Evolutionary conservation across 1,140 invertebrate genomes (phyloP).

Genomic region (Meloidogyne exigua): DNA sequence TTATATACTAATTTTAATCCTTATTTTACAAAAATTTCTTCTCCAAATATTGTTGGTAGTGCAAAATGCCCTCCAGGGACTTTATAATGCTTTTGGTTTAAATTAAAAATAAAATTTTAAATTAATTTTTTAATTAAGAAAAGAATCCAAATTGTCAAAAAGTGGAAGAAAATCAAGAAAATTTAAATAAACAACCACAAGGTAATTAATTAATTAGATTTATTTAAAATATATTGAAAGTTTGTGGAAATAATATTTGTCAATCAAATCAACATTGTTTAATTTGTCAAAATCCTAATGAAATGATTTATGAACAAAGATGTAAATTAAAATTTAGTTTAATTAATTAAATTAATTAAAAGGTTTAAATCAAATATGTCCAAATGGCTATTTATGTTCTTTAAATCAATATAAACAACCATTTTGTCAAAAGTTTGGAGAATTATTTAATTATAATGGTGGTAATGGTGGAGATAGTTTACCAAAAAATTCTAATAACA

Average conservation of each 20-base stretch:
- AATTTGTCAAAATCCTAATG: neutral
- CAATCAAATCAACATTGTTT: neutral
- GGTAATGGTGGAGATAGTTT: neutral
- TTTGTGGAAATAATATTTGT: slow-evolving; percentile 1
- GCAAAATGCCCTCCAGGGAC: neutral
- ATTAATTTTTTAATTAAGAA: neutral
- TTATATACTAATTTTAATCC: neutral
- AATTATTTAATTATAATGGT: neutral
- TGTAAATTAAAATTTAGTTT: neutral
- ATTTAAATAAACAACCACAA: neutral
- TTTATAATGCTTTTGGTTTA: neutral
- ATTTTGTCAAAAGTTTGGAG: neutral
- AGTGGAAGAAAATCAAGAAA: neutral
- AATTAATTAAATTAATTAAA: slow-evolving; percentile 3
- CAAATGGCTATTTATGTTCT: neutral
- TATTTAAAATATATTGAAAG: neutral
- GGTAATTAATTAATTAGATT: neutral
- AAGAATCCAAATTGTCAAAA: neutral
- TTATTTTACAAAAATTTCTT: neutral
- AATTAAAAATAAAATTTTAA: neutral
- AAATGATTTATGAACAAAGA: neutral
- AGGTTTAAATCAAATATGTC: neutral
- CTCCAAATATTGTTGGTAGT: neutral
- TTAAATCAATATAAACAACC: neutral
- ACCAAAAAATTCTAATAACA: neutral